phyloP scores from a whole-genome alignment of 2,797 vertebrate genomes.

The Aulostomus chinensis region DNA sequence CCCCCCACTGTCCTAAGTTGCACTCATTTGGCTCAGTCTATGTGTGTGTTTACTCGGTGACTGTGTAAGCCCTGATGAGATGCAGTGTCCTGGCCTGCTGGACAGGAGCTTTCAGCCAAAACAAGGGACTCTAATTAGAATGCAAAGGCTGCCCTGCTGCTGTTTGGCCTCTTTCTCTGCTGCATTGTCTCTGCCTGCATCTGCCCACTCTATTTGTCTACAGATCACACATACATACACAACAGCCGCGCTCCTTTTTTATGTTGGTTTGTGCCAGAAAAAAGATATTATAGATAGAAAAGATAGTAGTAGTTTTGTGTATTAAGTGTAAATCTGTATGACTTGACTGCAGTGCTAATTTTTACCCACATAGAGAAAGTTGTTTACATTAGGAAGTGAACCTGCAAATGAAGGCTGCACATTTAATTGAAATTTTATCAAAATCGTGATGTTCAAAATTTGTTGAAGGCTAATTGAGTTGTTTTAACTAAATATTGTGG shows the following conservation, averaged over 20 bases:
- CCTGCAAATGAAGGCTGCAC: too few species aligned
- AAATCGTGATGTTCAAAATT: too few species aligned
- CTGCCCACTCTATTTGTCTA: constrained; percentile 31
- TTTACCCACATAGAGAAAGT: too few species aligned
- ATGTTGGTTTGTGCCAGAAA: too few species aligned
- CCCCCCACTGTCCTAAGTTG: constrained; percentile 15
- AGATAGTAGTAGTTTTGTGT: too few species aligned
- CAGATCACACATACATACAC: constrained; percentile 9
- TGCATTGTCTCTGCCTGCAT: constrained; percentile 46
- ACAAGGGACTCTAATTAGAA: constrained; percentile 51
- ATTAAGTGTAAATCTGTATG: too few species aligned
- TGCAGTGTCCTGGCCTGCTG: constrained; percentile 35
- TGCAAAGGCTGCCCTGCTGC: constrained; percentile 48
- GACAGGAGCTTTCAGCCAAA: constrained; percentile 46
- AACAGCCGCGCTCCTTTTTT: not conserved
- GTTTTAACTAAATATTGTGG: too few species aligned
- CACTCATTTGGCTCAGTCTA: constrained; percentile 3
- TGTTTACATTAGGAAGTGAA: too few species aligned
- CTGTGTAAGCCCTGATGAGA: constrained; percentile 40
- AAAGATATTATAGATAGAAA: too few species aligned
- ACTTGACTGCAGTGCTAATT: too few species aligned
- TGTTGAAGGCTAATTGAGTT: too few species aligned
- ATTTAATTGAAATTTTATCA: too few species aligned
- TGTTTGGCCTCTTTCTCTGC: constrained; percentile 40
- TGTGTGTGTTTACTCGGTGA: constrained; percentile 33